phyloP scores from a whole-genome alignment of 2,888 invertebrate genomes.

The Falcaria lacertinaria region DNA sequence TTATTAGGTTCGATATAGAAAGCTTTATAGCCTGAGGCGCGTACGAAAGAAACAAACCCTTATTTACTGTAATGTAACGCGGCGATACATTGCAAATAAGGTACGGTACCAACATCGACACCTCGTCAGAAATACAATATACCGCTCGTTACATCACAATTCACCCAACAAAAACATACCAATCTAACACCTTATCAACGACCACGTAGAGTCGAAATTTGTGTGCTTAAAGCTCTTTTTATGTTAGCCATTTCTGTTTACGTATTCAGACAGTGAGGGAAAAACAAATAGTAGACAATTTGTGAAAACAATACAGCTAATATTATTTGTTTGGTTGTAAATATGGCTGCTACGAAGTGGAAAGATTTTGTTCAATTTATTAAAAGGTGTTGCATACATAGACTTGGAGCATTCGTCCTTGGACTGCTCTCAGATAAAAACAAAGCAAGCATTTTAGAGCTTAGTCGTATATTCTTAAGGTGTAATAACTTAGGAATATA shows the following conservation, averaged over 20 bases:
- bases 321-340: not conserved
- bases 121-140: constrained; percentile 1
- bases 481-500: too few species aligned
- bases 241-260: not conserved
- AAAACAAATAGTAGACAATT: not conserved
- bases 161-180: not conserved
- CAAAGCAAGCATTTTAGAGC: too few species aligned
- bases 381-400: too few species aligned
- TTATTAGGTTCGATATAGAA: too few species aligned
- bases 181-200: not conserved
- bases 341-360: too few species aligned
- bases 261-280: not conserved
- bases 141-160: not conserved
- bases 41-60: too few species aligned
- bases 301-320: not conserved
- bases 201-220: not conserved
- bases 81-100: constrained; percentile 1
- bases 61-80: too few species aligned
- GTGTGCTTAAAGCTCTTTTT: not conserved
- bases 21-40: too few species aligned
- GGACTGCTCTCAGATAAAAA: too few species aligned
- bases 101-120: constrained; percentile 3
- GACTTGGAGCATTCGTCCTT: too few species aligned
- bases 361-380: too few species aligned
- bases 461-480: too few species aligned